Percentiles rank a stretch among this genome's conserved stretches.
Conservation (phyloP, 1,140 invertebrate species). For the Kradibia gibbosae region DNA sequence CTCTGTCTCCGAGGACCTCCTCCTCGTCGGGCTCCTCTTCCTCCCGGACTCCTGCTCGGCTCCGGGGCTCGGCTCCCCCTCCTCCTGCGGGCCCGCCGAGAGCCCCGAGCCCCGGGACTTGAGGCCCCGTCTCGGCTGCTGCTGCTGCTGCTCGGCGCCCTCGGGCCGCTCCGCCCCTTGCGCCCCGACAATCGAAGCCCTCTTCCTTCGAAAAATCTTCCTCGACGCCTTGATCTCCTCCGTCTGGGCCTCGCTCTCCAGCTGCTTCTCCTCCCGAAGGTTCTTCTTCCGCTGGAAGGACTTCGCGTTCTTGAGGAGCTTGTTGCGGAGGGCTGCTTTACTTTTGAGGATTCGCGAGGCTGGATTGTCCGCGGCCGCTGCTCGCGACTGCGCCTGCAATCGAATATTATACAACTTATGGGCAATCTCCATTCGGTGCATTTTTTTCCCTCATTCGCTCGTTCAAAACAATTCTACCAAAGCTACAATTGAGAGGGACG, state of each 20-base stretch:
- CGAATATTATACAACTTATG: constrained; percentile 3
- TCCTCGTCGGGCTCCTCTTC: neutral
- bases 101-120: neutral
- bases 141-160: neutral
- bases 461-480: too few species aligned
- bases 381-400: constrained; percentile 63
- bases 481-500: too few species aligned
- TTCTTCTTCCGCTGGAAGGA: constrained; percentile 63
- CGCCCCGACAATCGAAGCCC: neutral
- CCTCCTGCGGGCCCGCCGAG: neutral
- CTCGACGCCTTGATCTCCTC: neutral
- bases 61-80: neutral
- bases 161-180: neutral
- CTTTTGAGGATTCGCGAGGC: constrained; percentile 49
- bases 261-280: constrained; percentile 46
- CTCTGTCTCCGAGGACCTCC: neutral
- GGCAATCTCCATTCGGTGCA: too few species aligned
- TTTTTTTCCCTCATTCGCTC: too few species aligned
- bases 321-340: constrained; percentile 65
- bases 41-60: neutral
- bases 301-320: constrained; percentile 68
- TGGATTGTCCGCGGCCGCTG: constrained; percentile 50
- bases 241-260: constrained; percentile 30
- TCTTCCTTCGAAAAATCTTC: constrained; percentile 22
- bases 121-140: neutral